Evolutionary conservation across 2,113 vertebrate genomes (phyloP).

Genomic region (Rana temporaria): DNA sequence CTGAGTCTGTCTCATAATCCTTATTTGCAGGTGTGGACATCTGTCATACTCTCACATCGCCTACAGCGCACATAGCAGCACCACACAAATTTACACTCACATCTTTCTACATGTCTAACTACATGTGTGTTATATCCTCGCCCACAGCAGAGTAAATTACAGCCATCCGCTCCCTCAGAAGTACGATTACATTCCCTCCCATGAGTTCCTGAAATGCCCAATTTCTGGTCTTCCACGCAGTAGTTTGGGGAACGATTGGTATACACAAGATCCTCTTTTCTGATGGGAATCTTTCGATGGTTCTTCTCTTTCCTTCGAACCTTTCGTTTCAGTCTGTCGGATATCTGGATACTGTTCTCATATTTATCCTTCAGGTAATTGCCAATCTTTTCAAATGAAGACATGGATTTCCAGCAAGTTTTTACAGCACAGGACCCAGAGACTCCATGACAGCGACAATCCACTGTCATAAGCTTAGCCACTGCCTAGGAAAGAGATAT

Average conservation of each 20-base stretch:
- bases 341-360: constrained; percentile 88
- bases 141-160: constrained; percentile 94
- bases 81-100: constrained; percentile 96
- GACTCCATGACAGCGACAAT: constrained; percentile 95
- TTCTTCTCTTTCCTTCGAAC: constrained; percentile 84
- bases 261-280: constrained; percentile 86
- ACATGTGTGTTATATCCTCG: constrained; percentile 94
- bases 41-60: constrained; percentile 93
- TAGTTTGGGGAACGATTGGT: constrained; percentile 94
- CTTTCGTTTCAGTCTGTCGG: constrained; percentile 80
- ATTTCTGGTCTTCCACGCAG: constrained; percentile 84
- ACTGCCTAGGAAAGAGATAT: constrained; percentile 78
- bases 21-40: constrained; percentile 95
- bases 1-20: background rate
- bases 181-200: constrained; percentile 91
- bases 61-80: constrained; percentile 95
- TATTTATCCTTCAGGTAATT: constrained; percentile 90
- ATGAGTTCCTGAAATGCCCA: constrained; percentile 86
- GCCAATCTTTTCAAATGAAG: constrained; percentile 88
- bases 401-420: constrained; percentile 95
- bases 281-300: constrained; percentile 71
- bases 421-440: constrained; percentile 97
- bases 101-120: constrained; percentile 87
- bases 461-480: constrained; percentile 86
- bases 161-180: constrained; percentile 81